Conservation (phyloP, 2,888 invertebrate genomes). For the Drosophila recens region DNA sequence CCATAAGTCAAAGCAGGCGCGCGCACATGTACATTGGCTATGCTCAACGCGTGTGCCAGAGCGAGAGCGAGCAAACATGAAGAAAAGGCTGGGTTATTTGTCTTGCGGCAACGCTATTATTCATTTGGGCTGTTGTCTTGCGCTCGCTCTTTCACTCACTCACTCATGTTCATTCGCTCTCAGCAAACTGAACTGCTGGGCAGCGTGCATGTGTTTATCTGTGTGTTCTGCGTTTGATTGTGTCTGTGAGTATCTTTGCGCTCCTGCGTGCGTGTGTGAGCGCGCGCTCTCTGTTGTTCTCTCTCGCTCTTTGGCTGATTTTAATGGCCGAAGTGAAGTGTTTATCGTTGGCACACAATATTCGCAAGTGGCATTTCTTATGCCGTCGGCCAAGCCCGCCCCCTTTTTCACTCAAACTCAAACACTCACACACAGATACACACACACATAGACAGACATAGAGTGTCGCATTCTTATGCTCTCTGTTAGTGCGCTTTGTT, state of each 20-base stretch:
- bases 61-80: slow-evolving; percentile 55
- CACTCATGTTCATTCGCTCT: slow-evolving; percentile 65
- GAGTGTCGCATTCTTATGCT: slow-evolving; percentile 62
- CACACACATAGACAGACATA: slow-evolving; percentile 20
- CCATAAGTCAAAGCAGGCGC: slow-evolving; percentile 80
- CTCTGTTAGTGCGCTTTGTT: slow-evolving; percentile 51
- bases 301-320: slow-evolving; percentile 74
- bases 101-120: slow-evolving; percentile 85
- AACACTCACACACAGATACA: slow-evolving; percentile 43
- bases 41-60: slow-evolving; percentile 42
- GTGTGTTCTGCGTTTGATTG: slow-evolving; percentile 21
- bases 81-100: slow-evolving; percentile 85
- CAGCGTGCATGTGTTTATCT: slow-evolving; percentile 27
- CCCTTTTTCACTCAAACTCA: slow-evolving; percentile 62
- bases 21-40: slow-evolving; percentile 56
- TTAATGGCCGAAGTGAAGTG: slow-evolving; percentile 86
- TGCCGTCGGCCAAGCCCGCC: slow-evolving; percentile 73
- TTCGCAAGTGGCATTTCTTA: slow-evolving; percentile 83
- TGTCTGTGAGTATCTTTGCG: slow-evolving; percentile 38
- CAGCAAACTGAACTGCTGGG: slow-evolving; percentile 20
- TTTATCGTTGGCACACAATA: slow-evolving; percentile 85
- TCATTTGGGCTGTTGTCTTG: slow-evolving; percentile 77
- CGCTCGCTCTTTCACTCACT: slow-evolving; percentile 54
- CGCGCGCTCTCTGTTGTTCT: slow-evolving; percentile 44
- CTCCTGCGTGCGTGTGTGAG: slow-evolving; percentile 22